These are phyloP conservation scores for Aporophyla nigra DNA, from an alignment of 2,888 invertebrate genomes.

Conservation along the genomic window DNA sequence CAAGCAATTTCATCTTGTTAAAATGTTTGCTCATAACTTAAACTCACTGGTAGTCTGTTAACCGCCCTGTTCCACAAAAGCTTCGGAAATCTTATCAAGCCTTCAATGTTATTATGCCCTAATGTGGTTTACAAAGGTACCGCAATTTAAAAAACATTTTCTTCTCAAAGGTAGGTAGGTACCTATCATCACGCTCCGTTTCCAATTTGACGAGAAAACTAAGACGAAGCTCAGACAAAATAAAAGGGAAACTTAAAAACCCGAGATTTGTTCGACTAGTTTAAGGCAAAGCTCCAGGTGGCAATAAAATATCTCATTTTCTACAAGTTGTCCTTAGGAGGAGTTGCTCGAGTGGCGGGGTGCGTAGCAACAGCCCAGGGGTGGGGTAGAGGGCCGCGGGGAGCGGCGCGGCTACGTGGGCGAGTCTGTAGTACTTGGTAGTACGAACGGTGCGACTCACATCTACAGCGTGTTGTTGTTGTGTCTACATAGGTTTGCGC, in stretches of 20 bases:
- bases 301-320: conserved; percentile 71
- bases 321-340: conserved; percentile 74
- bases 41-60: conserved; percentile 11
- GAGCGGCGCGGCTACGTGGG: conserved; percentile 84
- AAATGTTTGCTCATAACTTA: conserved; percentile 5
- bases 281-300: conserved; percentile 62
- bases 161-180: conserved; percentile 13
- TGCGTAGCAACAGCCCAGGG: conserved; percentile 81
- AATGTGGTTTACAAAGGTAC: conserved; percentile 15
- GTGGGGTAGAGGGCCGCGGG: conserved; percentile 64
- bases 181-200: conserved; percentile 29
- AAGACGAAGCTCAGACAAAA: conserved; percentile 41
- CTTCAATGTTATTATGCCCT: conserved; percentile 34
- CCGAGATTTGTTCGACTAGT: conserved; percentile 56
- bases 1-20: conserved; percentile 15
- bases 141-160: conserved; percentile 22
- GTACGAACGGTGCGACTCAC: conserved; percentile 79
- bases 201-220: conserved; percentile 45
- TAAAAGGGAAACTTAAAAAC: conserved; percentile 44
- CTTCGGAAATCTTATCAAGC: conserved; percentile 44
- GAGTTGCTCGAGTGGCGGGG: conserved; percentile 71
- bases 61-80: conserved; percentile 11
- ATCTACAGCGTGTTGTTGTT: conserved; percentile 86
- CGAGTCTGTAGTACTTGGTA: conserved; percentile 91
- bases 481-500: conserved; percentile 87